Evolutionary conservation across 2,113 vertebrate genomes (phyloP).

Genomic region (Oenanthe melanoleuca): DNA sequence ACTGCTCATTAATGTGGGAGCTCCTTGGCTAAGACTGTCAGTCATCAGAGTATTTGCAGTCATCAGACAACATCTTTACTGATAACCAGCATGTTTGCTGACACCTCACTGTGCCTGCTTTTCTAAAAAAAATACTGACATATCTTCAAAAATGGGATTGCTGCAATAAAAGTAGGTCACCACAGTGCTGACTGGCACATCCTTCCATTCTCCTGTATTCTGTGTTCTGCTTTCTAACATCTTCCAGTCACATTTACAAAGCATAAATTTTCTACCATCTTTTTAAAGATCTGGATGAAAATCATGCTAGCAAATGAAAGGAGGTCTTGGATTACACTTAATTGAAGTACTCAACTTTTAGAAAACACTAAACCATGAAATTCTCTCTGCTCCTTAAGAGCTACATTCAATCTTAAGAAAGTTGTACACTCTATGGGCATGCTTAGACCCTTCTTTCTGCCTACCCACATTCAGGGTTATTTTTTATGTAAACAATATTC

Average conservation of each 20-base stretch:
- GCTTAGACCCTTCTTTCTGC: background rate
- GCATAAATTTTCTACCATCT: background rate
- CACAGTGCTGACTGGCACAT: conserved; percentile 61
- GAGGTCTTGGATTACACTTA: background rate
- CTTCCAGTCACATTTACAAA: conserved; percentile 17
- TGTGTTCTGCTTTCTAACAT: conserved; percentile 37
- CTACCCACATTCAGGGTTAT: accelerated
- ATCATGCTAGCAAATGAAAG: background rate
- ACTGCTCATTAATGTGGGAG: background rate
- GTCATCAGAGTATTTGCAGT: conserved; percentile 20
- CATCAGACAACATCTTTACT: conserved; percentile 31
- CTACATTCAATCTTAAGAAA: background rate
- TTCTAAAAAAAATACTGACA: conserved; percentile 12
- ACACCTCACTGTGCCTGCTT: conserved; percentile 48
- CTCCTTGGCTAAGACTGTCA: conserved; percentile 2
- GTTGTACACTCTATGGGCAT: background rate
- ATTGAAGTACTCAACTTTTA: background rate
- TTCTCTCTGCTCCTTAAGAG: background rate
- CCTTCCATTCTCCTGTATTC: conserved; percentile 16
- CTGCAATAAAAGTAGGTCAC: conserved; percentile 74
- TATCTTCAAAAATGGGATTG: conserved; percentile 53
- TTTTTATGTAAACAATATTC: background rate
- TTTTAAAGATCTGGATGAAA: background rate
- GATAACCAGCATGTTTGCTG: conserved; percentile 68
- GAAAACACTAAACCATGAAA: background rate